Base-by-base conservation (phyloP, 2,888 invertebrate genomes). In the Brachypalpus laphriformis region DNA sequence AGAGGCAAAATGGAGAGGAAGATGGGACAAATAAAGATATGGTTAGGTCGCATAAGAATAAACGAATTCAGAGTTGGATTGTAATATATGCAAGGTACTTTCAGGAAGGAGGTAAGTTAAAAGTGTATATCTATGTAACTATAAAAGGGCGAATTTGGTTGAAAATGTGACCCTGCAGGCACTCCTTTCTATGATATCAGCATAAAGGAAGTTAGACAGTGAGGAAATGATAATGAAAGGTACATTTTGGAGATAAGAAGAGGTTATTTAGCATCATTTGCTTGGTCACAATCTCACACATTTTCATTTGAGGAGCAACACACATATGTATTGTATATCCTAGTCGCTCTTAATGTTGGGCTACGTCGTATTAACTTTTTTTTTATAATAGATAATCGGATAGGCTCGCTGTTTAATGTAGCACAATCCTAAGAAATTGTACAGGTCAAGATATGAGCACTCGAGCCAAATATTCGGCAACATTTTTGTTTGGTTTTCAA, bases 1-100 rank as follows among this genome's bases (percentile, higher is more conserved):
- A 11, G 25, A 18, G 7, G 4, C n/a, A 14, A 34, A 28, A 37
- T 20, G 22, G 8, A 25, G 14, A 42, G 28, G 5, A 18, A 25
- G 16, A 42, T 16, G n/a, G 16, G 34, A 2, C 8, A n/a, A 18
- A 2, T 2, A 16, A 20, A 42, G 61, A 42, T 61, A 22, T 6
- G 40, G 22, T 16, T 40, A 34, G 16, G 37, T 37, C n/a, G 34
- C 37, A 37, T 25, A 25, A 4, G 8, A 4, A 31, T 16, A 3
- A 34, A 20, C 56, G 18, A 31, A 18, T 56, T 20, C 31, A 14
- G 57, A 37, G 37, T 37, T 37, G 20, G 22, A 37, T 20, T 57
- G 34, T 57, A 57, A 57, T 57, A 5, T 37, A 57, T 40, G 20
- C 20, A 20, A 57, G 11, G 57, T 34, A 16, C 28, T 54, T 28